Conservation (phyloP, 1,140 invertebrate genomes). For the Dendroctonus ponderosae region DNA sequence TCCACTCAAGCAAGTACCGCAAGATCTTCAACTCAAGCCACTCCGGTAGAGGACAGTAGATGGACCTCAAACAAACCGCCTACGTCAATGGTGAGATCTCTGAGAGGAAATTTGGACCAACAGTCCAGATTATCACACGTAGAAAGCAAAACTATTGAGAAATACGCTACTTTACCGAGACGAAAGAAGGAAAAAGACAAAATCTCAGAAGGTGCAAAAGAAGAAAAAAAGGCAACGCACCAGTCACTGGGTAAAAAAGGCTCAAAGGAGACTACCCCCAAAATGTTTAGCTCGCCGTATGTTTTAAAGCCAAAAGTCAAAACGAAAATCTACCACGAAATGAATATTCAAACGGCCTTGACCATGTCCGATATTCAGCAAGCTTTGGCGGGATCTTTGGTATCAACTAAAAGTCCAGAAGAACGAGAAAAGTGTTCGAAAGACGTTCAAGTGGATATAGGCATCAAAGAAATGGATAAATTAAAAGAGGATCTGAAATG, state of each 20-base stretch:
- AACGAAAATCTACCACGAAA: constrained; percentile 78
- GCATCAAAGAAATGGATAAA: constrained; percentile 60
- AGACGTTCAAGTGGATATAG: constrained; percentile 68
- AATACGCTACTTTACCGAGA: constrained; percentile 75
- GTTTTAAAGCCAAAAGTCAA: constrained; percentile 53
- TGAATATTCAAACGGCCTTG: constrained; percentile 69
- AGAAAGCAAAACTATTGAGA: constrained; percentile 61
- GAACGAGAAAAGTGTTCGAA: constrained; percentile 47
- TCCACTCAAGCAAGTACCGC: constrained; percentile 9
- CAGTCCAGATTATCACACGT: constrained; percentile 38
- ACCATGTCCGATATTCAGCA: constrained; percentile 68
- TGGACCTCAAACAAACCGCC: constrained; percentile 52
- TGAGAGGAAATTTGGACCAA: constrained; percentile 38
- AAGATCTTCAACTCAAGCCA: constrained; percentile 48
- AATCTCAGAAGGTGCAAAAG: constrained; percentile 3
- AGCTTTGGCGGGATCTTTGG: constrained; percentile 62
- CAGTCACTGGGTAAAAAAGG: constrained; percentile 44
- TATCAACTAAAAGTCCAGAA: constrained; percentile 46
- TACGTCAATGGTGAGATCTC: constrained; percentile 44
- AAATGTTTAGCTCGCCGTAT: constrained; percentile 40
- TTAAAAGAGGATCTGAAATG: constrained; percentile 59
- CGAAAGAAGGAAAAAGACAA: constrained; percentile 61
- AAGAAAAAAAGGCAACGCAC: constrained; percentile 47
- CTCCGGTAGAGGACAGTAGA: constrained; percentile 69
- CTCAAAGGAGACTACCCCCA: constrained; percentile 52